Conservation (phyloP, 2,113 vertebrate species). For the Petromus typicus region DNA sequence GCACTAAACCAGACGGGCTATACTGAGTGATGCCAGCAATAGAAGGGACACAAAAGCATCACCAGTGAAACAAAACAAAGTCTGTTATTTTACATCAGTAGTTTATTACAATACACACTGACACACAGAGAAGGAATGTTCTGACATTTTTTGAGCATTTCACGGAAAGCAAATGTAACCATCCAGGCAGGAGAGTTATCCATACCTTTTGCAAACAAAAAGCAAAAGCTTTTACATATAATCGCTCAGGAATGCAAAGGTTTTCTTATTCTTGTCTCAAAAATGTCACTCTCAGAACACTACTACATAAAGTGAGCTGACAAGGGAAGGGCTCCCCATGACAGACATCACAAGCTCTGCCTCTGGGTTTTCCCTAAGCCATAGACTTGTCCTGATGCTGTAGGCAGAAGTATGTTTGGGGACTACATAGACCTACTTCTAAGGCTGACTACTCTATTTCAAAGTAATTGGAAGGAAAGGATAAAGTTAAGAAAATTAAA, state of each 20-base stretch:
- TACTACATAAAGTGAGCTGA: slow-evolving; percentile 58
- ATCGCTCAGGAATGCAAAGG: slow-evolving; percentile 72
- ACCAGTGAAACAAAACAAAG: slow-evolving; percentile 50
- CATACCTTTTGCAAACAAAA: slow-evolving; percentile 76
- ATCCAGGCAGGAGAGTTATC: slow-evolving; percentile 73
- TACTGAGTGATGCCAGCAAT: neutral
- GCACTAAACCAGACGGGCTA: neutral
- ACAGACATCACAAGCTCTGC: neutral
- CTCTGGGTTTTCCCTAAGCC: slow-evolving; percentile 45
- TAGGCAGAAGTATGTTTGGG: neutral
- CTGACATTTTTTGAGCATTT: slow-evolving; percentile 85
- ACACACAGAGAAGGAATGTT: slow-evolving; percentile 87
- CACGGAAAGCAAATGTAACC: slow-evolving; percentile 84
- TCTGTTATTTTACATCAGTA: slow-evolving; percentile 82
- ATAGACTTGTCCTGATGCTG: neutral
- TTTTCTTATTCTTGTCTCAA: slow-evolving; percentile 60
- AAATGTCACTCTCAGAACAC: slow-evolving; percentile 68
- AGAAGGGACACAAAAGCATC: slow-evolving; percentile 54
- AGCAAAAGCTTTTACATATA: slow-evolving; percentile 77
- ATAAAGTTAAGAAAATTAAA: slow-evolving; percentile 76
- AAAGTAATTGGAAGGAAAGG: slow-evolving; percentile 65
- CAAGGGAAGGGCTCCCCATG: slow-evolving; percentile 61
- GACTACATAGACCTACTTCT: slow-evolving; percentile 42
- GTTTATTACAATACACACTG: slow-evolving; percentile 87
- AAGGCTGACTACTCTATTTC: neutral